These are phyloP conservation scores for Psittacus erithacus DNA, from an alignment of 2,113 vertebrate genomes.

Conservation along the genomic window DNA sequence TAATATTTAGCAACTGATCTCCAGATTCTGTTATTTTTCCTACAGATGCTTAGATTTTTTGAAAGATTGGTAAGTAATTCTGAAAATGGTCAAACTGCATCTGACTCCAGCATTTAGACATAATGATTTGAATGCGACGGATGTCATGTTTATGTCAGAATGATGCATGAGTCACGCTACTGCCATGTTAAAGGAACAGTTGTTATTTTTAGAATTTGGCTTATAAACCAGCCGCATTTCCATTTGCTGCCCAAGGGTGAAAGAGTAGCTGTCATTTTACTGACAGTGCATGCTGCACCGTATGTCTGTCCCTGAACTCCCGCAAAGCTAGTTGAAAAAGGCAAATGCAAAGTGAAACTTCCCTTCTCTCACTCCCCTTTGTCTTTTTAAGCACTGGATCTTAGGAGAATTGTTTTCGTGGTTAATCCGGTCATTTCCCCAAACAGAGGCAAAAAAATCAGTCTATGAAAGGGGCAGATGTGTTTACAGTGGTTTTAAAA, in stretches of 20 bases:
- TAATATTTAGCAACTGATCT: neutral
- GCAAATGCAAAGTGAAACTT: neutral
- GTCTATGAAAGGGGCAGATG: neutral
- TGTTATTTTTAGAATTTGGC: conserved; percentile 60
- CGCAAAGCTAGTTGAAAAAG: conserved; percentile 14
- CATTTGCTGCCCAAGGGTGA: conserved; percentile 64
- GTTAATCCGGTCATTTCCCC: neutral
- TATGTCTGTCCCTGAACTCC: neutral
- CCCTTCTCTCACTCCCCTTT: neutral
- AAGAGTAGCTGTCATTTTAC: conserved; percentile 56
- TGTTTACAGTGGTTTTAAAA: neutral
- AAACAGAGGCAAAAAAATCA: neutral
- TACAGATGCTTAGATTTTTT: neutral
- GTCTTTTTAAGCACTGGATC: neutral
- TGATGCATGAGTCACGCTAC: conserved; percentile 51
- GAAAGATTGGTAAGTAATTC: conserved; percentile 23
- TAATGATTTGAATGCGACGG: neutral
- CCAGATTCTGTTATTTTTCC: conserved; percentile 9
- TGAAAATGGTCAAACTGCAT: conserved; percentile 10
- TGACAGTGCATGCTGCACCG: conserved; percentile 2
- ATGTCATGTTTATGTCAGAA: conserved; percentile 55
- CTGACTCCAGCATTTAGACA: conserved; percentile 33
- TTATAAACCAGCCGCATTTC: conserved; percentile 30
- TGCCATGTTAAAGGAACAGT: conserved; percentile 22
- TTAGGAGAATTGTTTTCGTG: neutral